Evolutionary conservation across 2,113 vertebrate genomes (phyloP), one percentile per base, ranked within the genome.

Genomic region (Tilapia sparmanii): DNA sequence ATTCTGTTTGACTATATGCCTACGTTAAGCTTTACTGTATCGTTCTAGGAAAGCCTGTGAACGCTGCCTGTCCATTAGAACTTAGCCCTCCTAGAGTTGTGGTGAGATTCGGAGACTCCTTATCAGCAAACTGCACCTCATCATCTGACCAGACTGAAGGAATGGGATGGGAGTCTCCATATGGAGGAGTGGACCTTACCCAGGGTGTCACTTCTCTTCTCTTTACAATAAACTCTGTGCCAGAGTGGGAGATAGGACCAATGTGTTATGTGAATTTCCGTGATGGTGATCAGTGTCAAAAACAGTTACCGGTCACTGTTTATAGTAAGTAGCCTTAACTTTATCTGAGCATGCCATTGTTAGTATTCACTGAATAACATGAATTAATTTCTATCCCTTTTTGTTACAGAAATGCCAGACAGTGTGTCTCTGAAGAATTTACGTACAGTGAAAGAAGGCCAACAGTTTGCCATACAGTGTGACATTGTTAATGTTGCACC

Each of bases 301-400:
- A 68, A 87, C 0, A 0, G 0, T 2, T 91, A 3, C 1, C 38
- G 16, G 4, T 96, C 91, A 84, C 1, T 0, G 19, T 97, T 40
- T 96, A 96, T 85, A 89, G 96, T 96, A 73, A 95, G 95, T 93
- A 52, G 10, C 7, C 55, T 40, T 45, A 2, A 18, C 8, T 40
- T 61, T 13, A 9, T 59, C 4, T 45, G 10, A 40, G 5, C 3
- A 10, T 2, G 2, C 3, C 4, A 8, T 8, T 50, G 15, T 2
- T 54, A 0, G 8, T 31, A 3, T 50, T 55, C 7, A 24, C 24
- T 42, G 6, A 35, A 8, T 61, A 13, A 5, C 3, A 29, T 8
- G 8, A n/a, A 38, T n/a, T n/a, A n/a, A n/a, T n/a, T n/a, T n/a
- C n/a, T 76, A 19, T 1, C 45, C 71, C 2, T 12, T 96, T 61